These are phyloP conservation scores for Corythornis leucogaster DNA, from an alignment of 2,797 vertebrate species.

Conservation along the genomic window DNA sequence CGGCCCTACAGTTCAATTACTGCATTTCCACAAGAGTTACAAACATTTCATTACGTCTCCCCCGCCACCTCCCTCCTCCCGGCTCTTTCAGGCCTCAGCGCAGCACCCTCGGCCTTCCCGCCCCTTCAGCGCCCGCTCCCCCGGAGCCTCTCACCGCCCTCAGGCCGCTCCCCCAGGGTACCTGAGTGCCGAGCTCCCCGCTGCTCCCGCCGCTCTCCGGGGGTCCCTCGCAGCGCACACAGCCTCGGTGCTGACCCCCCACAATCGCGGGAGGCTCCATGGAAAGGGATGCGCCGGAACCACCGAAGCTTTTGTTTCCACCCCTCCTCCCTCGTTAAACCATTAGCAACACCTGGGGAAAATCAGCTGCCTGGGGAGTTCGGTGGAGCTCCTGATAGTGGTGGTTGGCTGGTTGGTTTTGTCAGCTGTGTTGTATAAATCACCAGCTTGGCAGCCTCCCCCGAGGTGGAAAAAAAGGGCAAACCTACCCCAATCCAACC, in stretches of 20 bases:
- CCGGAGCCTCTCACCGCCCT: background rate
- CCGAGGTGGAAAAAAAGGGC: no score
- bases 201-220: no score
- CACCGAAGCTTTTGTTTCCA: background rate
- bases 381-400: background rate
- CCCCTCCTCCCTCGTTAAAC: background rate
- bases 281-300: background rate
- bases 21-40: background rate
- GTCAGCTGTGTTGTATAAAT: background rate
- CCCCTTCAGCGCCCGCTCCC: background rate
- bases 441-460: accelerated
- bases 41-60: accelerated
- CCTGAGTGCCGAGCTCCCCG: no score
- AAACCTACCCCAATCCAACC: background rate
- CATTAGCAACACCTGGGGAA: background rate
- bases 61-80: accelerated
- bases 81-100: background rate
- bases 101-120: background rate
- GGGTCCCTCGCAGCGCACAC: background rate
- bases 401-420: no score
- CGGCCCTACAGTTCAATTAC: accelerated
- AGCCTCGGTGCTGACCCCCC: no score
- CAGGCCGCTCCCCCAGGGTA: background rate
- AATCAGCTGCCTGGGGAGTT: no score
- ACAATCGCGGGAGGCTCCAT: background rate